A percentile compares a stretch with the other conserved stretches of the same genome.
Conservation (phyloP, 35 echinoderm and acorn worm genomes). For the Chiridota heheva region DNA sequence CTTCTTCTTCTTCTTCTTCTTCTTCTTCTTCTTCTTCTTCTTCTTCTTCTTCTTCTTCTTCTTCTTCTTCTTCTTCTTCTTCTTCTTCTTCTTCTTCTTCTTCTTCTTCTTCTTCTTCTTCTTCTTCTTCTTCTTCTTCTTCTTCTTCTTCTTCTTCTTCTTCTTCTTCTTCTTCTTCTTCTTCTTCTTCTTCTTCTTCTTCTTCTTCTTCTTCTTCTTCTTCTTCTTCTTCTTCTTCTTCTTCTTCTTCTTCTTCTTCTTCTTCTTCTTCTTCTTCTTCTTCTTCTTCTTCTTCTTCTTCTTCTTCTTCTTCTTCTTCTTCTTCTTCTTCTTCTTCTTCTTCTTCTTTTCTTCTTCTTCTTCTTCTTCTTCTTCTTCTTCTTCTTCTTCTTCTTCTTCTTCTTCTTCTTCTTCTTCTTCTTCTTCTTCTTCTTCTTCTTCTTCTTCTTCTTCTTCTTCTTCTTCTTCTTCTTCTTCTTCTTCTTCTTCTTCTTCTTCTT, state of each 20-base stretch:
- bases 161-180: background rate
- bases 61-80: background rate
- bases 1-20: background rate
- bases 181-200: constrained; percentile 8
- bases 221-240: constrained; percentile 9
- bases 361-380: constrained; percentile 9
- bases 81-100: constrained; percentile 1
- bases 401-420: background rate
- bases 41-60: background rate
- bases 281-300: constrained; percentile 9
- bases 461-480: constrained; percentile 8
- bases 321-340: constrained; percentile 2
- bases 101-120: constrained; percentile 9
- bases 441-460: background rate
- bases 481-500: constrained; percentile 9
- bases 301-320: constrained; percentile 8
- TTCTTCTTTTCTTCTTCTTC: constrained; percentile 9
- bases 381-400: constrained; percentile 8
- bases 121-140: background rate
- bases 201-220: constrained; percentile 8
- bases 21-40: background rate
- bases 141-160: background rate
- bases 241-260: constrained; percentile 8
- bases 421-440: background rate
- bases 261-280: constrained; percentile 8